These are phyloP conservation scores for Onychostruthus taczanowskii DNA, from an alignment of 2,113 vertebrate genomes.

Conservation along the genomic window DNA sequence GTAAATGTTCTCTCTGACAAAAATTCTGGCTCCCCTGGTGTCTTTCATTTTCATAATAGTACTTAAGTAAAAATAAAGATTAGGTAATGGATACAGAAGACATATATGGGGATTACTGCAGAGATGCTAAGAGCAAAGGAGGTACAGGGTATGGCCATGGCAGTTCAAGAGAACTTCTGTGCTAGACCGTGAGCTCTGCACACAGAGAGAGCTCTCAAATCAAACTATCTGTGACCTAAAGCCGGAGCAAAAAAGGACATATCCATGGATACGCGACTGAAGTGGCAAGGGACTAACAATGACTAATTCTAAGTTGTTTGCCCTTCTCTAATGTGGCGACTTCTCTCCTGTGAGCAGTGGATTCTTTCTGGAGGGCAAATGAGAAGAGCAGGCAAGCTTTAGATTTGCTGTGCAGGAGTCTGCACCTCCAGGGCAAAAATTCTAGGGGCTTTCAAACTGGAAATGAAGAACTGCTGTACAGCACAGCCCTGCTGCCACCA, in stretches of 20 bases:
- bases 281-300: neutral
- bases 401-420: conserved; percentile 20
- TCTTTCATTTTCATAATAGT: neutral
- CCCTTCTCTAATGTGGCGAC: neutral
- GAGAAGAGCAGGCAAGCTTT: conserved; percentile 3
- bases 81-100: neutral
- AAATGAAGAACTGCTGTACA: neutral
- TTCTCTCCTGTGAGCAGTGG: neutral
- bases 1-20: neutral
- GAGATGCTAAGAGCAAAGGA: neutral
- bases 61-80: neutral
- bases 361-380: conserved; percentile 30
- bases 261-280: neutral
- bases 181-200: neutral
- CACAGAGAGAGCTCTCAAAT: neutral
- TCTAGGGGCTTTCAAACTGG: neutral
- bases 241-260: neutral
- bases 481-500: conserved; percentile 68
- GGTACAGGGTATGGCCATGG: neutral
- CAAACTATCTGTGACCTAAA: neutral
- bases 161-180: neutral
- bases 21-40: neutral
- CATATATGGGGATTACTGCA: neutral
- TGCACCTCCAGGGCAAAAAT: neutral
- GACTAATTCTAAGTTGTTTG: neutral